These are phyloP conservation scores for Oreochromis niloticus DNA, from an alignment of 2,113 vertebrate genomes.

Conservation along the genomic window DNA sequence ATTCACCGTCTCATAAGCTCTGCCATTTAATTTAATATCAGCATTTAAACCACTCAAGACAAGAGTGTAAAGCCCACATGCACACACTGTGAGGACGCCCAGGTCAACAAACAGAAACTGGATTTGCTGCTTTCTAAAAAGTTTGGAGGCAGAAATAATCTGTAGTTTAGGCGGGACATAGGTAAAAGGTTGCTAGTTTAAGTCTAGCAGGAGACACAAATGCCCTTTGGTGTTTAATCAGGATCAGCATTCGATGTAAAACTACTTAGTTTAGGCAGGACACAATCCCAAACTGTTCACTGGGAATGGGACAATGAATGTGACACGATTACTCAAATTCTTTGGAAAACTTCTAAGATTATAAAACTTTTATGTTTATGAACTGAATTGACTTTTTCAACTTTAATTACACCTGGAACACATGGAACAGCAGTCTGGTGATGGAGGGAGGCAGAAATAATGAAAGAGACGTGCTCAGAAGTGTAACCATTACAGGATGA, in stretches of 20 bases:
- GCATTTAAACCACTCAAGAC: not conserved
- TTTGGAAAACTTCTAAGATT: too few relatives aligned
- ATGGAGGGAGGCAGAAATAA: not conserved
- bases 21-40: not conserved
- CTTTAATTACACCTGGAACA: not conserved
- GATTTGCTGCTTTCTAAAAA: not conserved
- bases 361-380: too few relatives aligned
- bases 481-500: not conserved
- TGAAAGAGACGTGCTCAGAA: not conserved
- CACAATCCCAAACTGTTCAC: not conserved
- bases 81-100: not conserved
- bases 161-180: not conserved
- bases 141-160: not conserved
- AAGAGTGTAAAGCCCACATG: not conserved
- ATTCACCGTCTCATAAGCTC: rapidly evolving
- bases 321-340: not conserved
- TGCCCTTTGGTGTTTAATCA: rapidly evolving
- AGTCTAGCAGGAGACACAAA: not conserved
- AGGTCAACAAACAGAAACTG: not conserved
- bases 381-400: not conserved
- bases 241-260: rapidly evolving
- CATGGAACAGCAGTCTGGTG: not conserved
- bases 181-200: not conserved
- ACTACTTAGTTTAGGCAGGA: not conserved
- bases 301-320: not conserved